Conservation (phyloP, 53 echinoderm and acorn worm genomes). For the Stichopus horrens region DNA sequence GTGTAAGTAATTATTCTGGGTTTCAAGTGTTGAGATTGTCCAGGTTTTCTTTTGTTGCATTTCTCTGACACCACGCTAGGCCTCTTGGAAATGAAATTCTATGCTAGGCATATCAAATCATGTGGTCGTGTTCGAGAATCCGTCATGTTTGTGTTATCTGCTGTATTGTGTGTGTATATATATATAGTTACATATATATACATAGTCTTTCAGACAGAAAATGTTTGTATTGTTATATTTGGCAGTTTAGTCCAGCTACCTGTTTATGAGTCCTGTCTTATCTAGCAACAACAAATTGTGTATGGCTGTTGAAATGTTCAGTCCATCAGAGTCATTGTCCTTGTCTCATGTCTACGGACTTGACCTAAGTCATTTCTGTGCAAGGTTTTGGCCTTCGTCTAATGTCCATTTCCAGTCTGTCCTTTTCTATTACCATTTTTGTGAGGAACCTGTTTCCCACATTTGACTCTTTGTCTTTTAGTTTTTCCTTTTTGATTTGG, state of each 20-base stretch:
- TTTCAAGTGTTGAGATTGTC: no score
- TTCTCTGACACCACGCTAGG: neutral
- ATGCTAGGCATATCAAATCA: neutral
- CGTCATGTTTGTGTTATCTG: neutral
- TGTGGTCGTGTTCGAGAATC: neutral
- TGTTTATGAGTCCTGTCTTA: neutral
- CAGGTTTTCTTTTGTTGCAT: no score
- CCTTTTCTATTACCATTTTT: neutral
- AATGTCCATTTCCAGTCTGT: neutral
- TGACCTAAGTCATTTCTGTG: neutral
- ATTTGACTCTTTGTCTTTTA: neutral
- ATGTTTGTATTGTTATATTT: neutral
- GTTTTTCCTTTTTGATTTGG: neutral
- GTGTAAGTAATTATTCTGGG: neutral
- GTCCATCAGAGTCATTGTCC: neutral
- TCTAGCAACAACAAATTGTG: no score
- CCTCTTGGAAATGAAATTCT: neutral
- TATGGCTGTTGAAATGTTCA: no score
- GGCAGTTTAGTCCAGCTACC: neutral
- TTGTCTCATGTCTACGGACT: neutral
- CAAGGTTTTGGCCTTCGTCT: neutral
- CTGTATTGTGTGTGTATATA: neutral
- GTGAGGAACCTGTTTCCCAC: neutral
- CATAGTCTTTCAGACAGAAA: neutral
- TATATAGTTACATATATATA: no score